These are phyloP conservation scores for Tachysurus vachellii DNA, from an alignment of 2,113 vertebrate species.

Conservation along the genomic window DNA sequence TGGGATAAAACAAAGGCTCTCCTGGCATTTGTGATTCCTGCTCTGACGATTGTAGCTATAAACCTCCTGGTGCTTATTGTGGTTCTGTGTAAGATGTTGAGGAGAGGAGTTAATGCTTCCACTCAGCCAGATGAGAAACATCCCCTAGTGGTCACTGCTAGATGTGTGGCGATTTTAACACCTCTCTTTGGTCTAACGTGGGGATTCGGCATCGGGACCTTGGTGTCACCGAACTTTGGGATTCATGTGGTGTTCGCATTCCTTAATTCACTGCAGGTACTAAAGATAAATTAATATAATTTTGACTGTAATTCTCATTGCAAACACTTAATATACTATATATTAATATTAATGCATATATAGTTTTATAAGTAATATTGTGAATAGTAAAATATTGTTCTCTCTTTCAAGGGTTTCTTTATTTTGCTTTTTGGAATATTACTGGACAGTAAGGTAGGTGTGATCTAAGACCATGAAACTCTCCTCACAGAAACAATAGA, in stretches of 20 bases:
- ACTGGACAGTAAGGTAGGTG: constrained; percentile 27
- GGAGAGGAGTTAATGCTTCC: constrained; percentile 65
- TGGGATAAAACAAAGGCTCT: constrained; percentile 81
- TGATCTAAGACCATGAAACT: not conserved
- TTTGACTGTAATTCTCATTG: not conserved
- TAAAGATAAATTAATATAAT: not conserved
- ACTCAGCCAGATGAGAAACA: constrained; percentile 57
- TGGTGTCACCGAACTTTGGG: not conserved
- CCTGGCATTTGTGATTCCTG: constrained; percentile 81
- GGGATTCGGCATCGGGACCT: constrained; percentile 41
- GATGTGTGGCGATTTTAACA: constrained; percentile 34
- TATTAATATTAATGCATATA: not conserved
- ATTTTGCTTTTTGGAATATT: constrained; percentile 32
- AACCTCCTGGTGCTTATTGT: constrained; percentile 80
- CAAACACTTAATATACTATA: too few species aligned
- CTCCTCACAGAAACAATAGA: not conserved
- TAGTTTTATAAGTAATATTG: not conserved
- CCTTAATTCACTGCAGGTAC: constrained; percentile 39
- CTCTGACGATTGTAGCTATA: constrained; percentile 76
- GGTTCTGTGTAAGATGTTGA: constrained; percentile 78
- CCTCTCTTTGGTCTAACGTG: constrained; percentile 38
- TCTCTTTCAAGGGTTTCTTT: constrained; percentile 35
- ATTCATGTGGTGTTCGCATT: constrained; percentile 22
- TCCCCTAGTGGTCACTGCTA: constrained; percentile 15
- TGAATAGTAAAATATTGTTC: not conserved